Evolutionary conservation across 1,140 invertebrate species (phyloP).

Genomic region (Doryteuthis pealeii): DNA sequence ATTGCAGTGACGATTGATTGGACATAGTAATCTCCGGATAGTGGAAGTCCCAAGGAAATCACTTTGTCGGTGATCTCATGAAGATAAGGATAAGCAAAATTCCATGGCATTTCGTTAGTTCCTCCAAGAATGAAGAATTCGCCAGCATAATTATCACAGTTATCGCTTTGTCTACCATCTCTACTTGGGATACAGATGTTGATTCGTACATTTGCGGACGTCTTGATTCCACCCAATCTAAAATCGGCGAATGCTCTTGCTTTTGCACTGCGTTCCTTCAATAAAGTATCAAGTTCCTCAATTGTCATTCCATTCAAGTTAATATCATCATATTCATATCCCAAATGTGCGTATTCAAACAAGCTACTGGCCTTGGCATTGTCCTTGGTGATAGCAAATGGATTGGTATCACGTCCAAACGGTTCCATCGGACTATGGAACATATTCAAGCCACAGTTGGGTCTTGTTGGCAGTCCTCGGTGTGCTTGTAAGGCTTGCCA

Average conservation of each 20-base stretch:
- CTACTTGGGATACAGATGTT: conserved; percentile 1
- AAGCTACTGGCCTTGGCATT: conserved; percentile 13
- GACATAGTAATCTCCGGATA: conserved; percentile 23
- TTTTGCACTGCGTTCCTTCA: conserved; percentile 15
- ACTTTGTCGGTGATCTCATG: conserved; percentile 28
- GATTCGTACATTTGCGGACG: conserved; percentile 18
- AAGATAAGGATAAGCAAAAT: conserved; percentile 24
- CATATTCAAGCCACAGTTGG: conserved; percentile 22
- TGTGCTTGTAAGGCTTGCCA: conserved; percentile 29
- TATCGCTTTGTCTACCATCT: conserved; percentile 16
- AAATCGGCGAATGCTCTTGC: conserved; percentile 26
- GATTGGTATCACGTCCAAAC: conserved; percentile 30
- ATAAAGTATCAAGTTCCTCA: conserved; percentile 22
- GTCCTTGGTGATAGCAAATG: conserved; percentile 20
- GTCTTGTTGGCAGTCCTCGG: conserved; percentile 21
- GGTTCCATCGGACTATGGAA: conserved; percentile 22
- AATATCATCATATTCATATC: conserved; percentile 28
- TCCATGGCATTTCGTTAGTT: conserved; percentile 29
- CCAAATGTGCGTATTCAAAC: conserved; percentile 15
- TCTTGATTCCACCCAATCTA: conserved; percentile 21
- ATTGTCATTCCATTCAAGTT: conserved; percentile 25
- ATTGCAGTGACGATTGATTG: conserved; percentile 22
- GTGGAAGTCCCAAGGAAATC: not conserved
- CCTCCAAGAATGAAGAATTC: conserved; percentile 36
- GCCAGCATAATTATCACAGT: conserved; percentile 26